Conservation (phyloP, 1,140 invertebrate genomes). For the Catajapyx aquilonaris region DNA sequence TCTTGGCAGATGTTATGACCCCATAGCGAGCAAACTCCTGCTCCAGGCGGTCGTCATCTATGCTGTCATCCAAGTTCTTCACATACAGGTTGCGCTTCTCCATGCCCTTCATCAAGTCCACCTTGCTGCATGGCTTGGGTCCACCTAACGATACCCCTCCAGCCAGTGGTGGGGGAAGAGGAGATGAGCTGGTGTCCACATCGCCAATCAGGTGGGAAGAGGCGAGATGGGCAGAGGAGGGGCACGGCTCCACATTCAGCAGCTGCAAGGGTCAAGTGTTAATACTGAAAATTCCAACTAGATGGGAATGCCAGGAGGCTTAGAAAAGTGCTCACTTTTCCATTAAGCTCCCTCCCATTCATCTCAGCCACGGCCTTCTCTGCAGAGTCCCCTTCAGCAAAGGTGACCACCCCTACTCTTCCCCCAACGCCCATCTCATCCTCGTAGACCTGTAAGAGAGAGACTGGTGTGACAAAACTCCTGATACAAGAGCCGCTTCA, state of each 20-base stretch:
- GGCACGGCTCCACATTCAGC: conserved; percentile 37
- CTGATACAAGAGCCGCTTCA: no score
- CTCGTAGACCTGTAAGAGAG: conserved; percentile 76
- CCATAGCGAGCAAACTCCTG: conserved; percentile 42
- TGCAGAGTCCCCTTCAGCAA: conserved; percentile 88
- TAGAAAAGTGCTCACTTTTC: conserved; percentile 34
- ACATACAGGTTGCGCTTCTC: conserved; percentile 49
- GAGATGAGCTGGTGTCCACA: no score
- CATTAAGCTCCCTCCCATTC: conserved; percentile 77
- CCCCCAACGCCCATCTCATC: conserved; percentile 89
- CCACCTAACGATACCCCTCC: conserved; percentile 18
- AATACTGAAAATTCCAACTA: conserved; percentile 15
- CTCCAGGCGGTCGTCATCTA: conserved; percentile 40
- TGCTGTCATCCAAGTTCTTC: conserved; percentile 48
- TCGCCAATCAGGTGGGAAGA: no score
- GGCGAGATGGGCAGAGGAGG: no score
- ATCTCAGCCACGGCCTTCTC: conserved; percentile 77
- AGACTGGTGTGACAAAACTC: no score
- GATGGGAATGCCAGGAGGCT: conserved; percentile 28
- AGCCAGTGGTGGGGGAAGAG: no score
- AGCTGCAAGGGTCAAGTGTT: no score
- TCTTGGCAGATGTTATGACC: conserved; percentile 27
- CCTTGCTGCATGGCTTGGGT: conserved; percentile 39
- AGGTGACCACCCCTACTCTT: conserved; percentile 99
- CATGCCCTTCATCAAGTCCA: conserved; percentile 33